phyloP scores from a whole-genome alignment of 2,797 vertebrate genomes.

The Orientallactaga sibirica region DNA sequence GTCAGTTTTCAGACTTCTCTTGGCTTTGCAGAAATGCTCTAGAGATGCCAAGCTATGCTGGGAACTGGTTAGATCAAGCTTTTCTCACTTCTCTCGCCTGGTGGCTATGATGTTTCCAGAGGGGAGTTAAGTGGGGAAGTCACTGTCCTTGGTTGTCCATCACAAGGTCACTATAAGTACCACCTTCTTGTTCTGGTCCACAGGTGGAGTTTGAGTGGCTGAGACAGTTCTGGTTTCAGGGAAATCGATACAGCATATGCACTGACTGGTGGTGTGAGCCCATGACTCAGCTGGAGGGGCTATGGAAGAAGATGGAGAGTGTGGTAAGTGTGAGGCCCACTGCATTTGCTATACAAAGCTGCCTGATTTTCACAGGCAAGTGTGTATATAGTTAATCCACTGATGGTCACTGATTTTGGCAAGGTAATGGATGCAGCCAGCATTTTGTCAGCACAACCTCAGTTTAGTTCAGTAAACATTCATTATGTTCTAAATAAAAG shows the following conservation, averaged over 20 bases:
- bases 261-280: conserved; percentile 96
- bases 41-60: background rate
- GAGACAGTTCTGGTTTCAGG: conserved; percentile 99
- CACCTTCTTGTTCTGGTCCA: conserved; percentile 46
- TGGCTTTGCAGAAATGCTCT: conserved; percentile 34
- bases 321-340: conserved; percentile 90
- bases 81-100: conserved; percentile 17
- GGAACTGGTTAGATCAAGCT: conserved; percentile 25
- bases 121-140: background rate
- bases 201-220: conserved; percentile 99
- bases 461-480: background rate
- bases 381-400: background rate
- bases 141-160: background rate
- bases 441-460: background rate
- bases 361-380: background rate
- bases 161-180: conserved; percentile 17
- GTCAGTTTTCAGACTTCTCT: background rate
- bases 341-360: accelerated
- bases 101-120: background rate
- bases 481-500: background rate
- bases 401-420: background rate
- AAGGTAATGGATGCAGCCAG: background rate
- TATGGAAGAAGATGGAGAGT: conserved; percentile 96
- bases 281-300: conserved; percentile 94
- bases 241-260: conserved; percentile 93